Evolutionary conservation across 2,797 vertebrate species (phyloP).

Genomic region (Pipistrellus kuhlii): DNA sequence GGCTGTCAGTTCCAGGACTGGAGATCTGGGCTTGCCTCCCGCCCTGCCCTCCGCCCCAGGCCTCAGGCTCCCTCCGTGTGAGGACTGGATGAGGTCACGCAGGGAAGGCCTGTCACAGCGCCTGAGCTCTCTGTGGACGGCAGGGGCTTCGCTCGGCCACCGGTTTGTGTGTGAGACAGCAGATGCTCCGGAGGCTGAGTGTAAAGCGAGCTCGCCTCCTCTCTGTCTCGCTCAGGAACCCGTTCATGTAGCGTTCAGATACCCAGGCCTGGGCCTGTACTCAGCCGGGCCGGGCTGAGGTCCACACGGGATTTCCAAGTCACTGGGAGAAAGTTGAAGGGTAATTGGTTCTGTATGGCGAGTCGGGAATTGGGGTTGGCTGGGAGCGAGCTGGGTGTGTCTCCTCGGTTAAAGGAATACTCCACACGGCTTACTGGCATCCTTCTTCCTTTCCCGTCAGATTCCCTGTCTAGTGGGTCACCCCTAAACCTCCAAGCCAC

Average conservation of each 20-base stretch:
- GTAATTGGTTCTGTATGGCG: background rate
- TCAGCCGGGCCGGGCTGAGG: background rate
- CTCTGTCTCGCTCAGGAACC: background rate
- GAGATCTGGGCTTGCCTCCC: slow-evolving; percentile 21
- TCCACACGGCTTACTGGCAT: background rate
- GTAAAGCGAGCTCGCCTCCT: background rate
- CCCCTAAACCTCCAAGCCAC: background rate
- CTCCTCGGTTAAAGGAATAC: background rate
- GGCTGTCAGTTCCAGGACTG: slow-evolving; percentile 7
- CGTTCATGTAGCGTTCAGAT: background rate
- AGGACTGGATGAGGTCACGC: background rate
- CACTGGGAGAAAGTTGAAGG: background rate
- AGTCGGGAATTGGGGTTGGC: background rate
- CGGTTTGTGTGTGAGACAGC: background rate
- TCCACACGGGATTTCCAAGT: background rate
- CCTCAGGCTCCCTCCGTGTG: background rate
- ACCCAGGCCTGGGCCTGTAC: background rate
- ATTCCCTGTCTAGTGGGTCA: background rate
- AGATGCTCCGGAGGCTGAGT: background rate
- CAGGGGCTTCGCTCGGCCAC: background rate
- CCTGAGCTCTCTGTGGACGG: background rate
- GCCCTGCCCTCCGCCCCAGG: background rate
- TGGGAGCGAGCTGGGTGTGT: background rate
- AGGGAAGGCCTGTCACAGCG: background rate
- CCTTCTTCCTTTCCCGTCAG: background rate